Conservation (phyloP, 2,888 invertebrate genomes). For the Diaphora mendica region DNA sequence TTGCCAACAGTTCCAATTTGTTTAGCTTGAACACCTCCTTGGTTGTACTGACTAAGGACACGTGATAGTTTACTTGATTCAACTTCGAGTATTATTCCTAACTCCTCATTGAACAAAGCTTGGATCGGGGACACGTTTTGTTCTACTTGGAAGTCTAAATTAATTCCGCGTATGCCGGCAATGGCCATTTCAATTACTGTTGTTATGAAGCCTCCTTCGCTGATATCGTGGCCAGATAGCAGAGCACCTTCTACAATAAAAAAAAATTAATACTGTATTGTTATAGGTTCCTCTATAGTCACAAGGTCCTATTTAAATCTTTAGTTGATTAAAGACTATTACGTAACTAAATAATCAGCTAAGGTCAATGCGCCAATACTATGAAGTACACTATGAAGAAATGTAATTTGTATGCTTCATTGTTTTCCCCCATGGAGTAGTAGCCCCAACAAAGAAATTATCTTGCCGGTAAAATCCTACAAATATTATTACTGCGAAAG, state of each 20-base stretch:
- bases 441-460: too few relatives aligned
- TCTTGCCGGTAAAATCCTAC: too few relatives aligned
- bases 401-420: not conserved
- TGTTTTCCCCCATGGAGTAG: too few relatives aligned
- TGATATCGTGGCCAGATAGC: conserved; percentile 96
- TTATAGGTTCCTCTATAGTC: not conserved
- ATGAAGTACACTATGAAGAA: too few relatives aligned
- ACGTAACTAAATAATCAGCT: not conserved
- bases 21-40: conserved; percentile 87
- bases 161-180: conserved; percentile 94
- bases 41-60: conserved; percentile 88
- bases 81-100: conserved; percentile 94
- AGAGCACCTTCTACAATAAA: conserved; percentile 87
- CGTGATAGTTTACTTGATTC: conserved; percentile 82
- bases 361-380: not conserved
- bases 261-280: not conserved
- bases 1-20: conserved; percentile 89
- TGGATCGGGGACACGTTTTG: conserved; percentile 86
- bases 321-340: not conserved
- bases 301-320: not conserved
- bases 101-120: conserved; percentile 93
- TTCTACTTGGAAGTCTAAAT: conserved; percentile 85
- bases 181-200: conserved; percentile 98
- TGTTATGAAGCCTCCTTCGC: conserved; percentile 97
- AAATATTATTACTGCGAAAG: too few relatives aligned